phyloP scores from a whole-genome alignment of 2,113 vertebrate species.

The Petrocephalus microphthalmus region DNA sequence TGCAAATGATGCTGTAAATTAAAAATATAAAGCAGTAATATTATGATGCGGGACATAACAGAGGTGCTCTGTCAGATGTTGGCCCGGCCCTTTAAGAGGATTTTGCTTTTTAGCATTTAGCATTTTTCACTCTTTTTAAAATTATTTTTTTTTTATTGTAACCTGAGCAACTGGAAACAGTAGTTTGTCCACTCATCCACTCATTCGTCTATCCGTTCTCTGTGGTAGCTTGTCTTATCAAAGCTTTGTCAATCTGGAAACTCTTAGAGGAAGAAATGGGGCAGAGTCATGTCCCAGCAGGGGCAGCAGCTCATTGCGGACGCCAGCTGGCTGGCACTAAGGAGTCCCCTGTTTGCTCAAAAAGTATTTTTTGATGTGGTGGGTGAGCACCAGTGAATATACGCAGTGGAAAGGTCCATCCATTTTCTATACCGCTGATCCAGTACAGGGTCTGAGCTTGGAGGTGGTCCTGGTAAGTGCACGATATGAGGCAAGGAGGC shows the following conservation, averaged over 20 bases:
- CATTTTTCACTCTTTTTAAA: not conserved
- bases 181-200: not conserved
- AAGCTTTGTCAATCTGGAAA: not conserved
- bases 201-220: not conserved
- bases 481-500: not conserved
- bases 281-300: not conserved
- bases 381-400: no score
- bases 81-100: not conserved
- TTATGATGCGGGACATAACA: not conserved
- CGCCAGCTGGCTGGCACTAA: not conserved
- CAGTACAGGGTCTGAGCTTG: not conserved
- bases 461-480: not conserved
- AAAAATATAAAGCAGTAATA: slow-evolving; percentile 42
- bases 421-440: not conserved
- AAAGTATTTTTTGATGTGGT: no score
- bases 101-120: not conserved
- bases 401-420: not conserved
- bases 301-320: not conserved
- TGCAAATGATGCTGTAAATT: slow-evolving; percentile 51
- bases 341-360: not conserved
- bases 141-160: not conserved
- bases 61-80: slow-evolving; percentile 5
- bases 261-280: not conserved
- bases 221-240: not conserved
- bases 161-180: not conserved